Evolutionary conservation across 2,113 vertebrate species (phyloP), one percentile per base, ranked within the genome.

Genomic region (Gavia stellata): DNA sequence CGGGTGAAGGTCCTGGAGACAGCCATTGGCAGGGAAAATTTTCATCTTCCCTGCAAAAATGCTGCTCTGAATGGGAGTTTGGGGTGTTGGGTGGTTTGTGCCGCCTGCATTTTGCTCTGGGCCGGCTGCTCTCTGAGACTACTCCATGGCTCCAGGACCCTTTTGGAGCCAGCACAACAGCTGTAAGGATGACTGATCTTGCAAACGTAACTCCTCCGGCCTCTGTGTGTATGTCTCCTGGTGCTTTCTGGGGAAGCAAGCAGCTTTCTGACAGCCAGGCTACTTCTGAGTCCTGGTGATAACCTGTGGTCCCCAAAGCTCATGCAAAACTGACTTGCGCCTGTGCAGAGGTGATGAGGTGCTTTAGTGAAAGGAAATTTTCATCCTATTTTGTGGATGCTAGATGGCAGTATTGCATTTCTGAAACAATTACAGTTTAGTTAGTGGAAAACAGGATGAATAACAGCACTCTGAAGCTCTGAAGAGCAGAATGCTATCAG

Each of bases 361-460:
- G 8, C 17, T 42, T 19, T 18, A 12, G 12, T 10, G 49, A 70
- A 50, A 61, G 40, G n/a, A 73, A 44, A 38, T 10, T 59, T 45
- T 34, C 36, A 20, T 38, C 8, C 0, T 53, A 66, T 61, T 88
- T 74, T 63, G 19, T 80, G 74, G 67, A 75, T 70, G 89, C 81
- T 97, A 97, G 97, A 88, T 97, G 97, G 96, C 97, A 97, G 96
- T 86, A 67, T 95, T 95, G 92, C 82, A 83, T 92, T 94, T 93
- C 80, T 91, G 75, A 90, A 81, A 26, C 23, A 71, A 84, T 17
- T 70, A 6, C 33, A 36, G 12, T 31, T 61, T 10, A n/a, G 16
- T 45, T 45, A 61, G 19, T 52, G 52, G 72, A 72, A 86, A 81
- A 67, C 4, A 21, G 47, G 20, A 49, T 78, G 47, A 34, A 5